phyloP scores from a whole-genome alignment of 2,113 vertebrate genomes.

The Microcebus lehilahytsara region DNA sequence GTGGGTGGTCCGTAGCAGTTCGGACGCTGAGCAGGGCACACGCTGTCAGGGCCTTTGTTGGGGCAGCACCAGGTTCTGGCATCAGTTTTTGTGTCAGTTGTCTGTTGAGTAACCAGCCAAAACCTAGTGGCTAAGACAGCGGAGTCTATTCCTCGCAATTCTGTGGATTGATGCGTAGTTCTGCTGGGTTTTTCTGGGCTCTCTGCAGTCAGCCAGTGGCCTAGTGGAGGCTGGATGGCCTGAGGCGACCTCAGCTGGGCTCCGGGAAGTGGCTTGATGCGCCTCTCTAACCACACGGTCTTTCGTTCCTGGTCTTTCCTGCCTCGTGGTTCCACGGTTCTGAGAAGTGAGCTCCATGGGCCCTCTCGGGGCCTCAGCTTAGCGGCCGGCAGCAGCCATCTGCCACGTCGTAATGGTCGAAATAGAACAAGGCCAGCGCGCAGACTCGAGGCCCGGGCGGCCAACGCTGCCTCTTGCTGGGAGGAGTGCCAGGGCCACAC shows the following conservation, averaged over 20 bases:
- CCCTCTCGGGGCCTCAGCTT: neutral
- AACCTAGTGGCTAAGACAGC: neutral
- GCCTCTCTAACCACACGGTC: neutral
- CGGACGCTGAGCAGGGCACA: neutral
- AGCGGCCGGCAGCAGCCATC: neutral
- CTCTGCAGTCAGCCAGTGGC: neutral
- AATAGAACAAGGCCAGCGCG: neutral
- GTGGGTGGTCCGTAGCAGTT: neutral
- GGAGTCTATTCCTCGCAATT: neutral
- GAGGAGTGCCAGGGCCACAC: neutral
- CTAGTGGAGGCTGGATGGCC: neutral
- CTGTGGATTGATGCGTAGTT: neutral
- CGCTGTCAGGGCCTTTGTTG: too few relatives aligned
- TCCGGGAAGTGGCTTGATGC: neutral
- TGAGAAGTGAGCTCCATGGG: neutral
- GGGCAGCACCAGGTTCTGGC: neutral
- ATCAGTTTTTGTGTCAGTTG: neutral
- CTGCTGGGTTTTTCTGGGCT: neutral
- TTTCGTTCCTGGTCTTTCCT: neutral
- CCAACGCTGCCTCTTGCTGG: neutral
- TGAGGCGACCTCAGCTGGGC: neutral
- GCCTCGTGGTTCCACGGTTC: neutral
- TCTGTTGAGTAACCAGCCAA: neutral
- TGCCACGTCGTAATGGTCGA: rapidly evolving
- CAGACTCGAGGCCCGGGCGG: neutral